Evolutionary conservation across 2,888 invertebrate species (phyloP), one percentile per base, ranked within the genome.

Genomic region (Drosophila helvetica): DNA sequence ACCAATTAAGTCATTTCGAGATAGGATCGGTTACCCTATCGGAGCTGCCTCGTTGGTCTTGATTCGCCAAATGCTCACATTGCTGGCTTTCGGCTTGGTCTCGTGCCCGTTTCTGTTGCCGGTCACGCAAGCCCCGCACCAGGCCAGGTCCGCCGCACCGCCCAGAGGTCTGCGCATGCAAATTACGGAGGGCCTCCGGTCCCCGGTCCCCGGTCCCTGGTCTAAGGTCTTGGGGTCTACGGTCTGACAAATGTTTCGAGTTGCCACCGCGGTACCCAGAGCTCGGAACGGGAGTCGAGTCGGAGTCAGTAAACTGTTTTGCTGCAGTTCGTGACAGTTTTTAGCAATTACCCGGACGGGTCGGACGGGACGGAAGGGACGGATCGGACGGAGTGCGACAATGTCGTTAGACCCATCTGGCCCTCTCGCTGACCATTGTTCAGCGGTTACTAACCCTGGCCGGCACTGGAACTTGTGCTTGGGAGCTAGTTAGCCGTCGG

Each of bases 321-420:
- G 73, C 74, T 73, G 75, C 68, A 75, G 74, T 84, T 86, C 88
- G 86, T 86, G 86, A 88, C 86, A 86, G 74, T 80, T 84, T 87
- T 86, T 50, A 71, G 65, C 86, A 85, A 85, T 86, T 87, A 79
- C 83, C 73, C 56, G 67, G 73, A 65, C 69, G 12, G 12, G 33
- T 15, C 33, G 30, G 30, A 27, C 8, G 63, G 67, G 61, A 43
- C 54, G 71, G 46, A 69, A n/a, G n/a, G 12, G 33, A 33, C 33
- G 30, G 30, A 27, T 27, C 61, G 67, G 61, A 43, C 54, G 71
- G 46, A 69, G 67, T 58, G 80, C 74, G 50, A 63, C 57, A 50
- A 61, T 56, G 56, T 48, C 69, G 61, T 38, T 38, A 46, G 50
- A 27, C 64, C 60, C 54, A 52, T 52, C 57, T 53, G 47, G 25